Base-by-base conservation (phyloP, 1,140 invertebrate genomes). In the Cydia pomonella region DNA sequence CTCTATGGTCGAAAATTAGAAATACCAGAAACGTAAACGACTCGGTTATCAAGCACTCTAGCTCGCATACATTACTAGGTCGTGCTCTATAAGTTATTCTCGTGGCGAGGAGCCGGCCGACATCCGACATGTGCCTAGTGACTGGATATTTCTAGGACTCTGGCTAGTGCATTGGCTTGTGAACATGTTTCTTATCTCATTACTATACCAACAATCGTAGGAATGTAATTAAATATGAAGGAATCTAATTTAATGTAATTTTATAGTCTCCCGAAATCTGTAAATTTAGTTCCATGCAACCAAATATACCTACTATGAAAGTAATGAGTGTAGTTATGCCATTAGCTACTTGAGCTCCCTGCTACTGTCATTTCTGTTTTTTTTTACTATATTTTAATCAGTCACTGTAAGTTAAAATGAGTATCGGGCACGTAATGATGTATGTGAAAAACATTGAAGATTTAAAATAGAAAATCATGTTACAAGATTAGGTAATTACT, bases 21-120 rank as follows among this genome's bases (percentile, higher is more conserved):
- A 41, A 12, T 2, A 44, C 41, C 16, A 44, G 13, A 13, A 44
- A 44, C 13, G 13, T 12, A 44, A 44, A 13, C 12, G 41, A 12
- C 41, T 13, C 41, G 13, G 9, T 44, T 44, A 44, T 44, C 41
- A 44, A 44, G 3, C 13, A 44, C 41, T 44, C 12, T 33, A 16
- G 44, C 44, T 50, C 47, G 6, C n/a, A n/a, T 63, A 23, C 59
- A 63, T 63, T 62, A 27, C 23, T 66, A 9, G 25, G 63, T 66
- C 63, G 63, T 66, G 63, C 13, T 33, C 63, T 66, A 69, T 33
- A 33, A 69, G 64, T 69, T 69, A 69, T 69, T 69, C 64, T 69
- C 7, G 64, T 38, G 64, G 9, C 12, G 23, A 50, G 63, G 6
- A 4, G 27, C 63, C 16, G 63, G 12, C 41, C 41, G 41, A 41